Percentiles rank a stretch among this genome's conserved stretches.
phyloP scores from a whole-genome alignment of 1,140 invertebrate genomes.

The Drosophila melanica region DNA sequence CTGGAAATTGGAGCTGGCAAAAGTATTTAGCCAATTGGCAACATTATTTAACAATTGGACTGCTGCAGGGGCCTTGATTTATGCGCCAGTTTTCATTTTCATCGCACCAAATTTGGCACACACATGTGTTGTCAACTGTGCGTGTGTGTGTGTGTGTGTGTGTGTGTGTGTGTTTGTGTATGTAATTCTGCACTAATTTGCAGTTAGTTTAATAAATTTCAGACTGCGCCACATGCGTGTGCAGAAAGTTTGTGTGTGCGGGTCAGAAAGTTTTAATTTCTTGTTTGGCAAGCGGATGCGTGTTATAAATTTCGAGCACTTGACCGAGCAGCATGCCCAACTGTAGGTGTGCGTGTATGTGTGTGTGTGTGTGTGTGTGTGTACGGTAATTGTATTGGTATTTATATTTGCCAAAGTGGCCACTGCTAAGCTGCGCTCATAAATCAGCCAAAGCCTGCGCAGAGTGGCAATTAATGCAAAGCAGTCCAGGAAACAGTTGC shows the following conservation, averaged over 20 bases:
- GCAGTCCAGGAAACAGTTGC: conserved; percentile 59
- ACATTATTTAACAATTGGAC: conserved; percentile 60
- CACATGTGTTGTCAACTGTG: conserved; percentile 28
- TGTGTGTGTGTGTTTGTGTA: too few relatives aligned
- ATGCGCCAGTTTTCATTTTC: conserved; percentile 57
- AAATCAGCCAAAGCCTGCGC: conserved; percentile 48
- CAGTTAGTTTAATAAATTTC: conserved; percentile 76
- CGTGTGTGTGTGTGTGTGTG: conserved; percentile 21
- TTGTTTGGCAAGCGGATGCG: conserved; percentile 69
- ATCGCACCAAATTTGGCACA: conserved; percentile 33
- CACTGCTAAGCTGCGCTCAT: conserved; percentile 51
- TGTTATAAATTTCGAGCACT: conserved; percentile 68
- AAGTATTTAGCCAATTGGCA: conserved; percentile 78
- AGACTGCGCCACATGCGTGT: conserved; percentile 65
- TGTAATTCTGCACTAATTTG: conserved; percentile 72
- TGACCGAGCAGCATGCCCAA: conserved; percentile 9
- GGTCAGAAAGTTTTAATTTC: conserved; percentile 76
- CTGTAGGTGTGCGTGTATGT: not conserved
- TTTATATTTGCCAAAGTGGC: conserved; percentile 50
- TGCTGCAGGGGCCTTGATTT: conserved; percentile 60
- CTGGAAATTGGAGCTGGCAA: conserved; percentile 58
- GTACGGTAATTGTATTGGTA: conserved; percentile 57
- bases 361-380: conserved; percentile 14
- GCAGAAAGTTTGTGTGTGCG: conserved; percentile 64
- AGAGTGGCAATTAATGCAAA: conserved; percentile 56